These are phyloP conservation scores for Dasysyrphus tricinctus DNA, from an alignment of 2,888 invertebrate species.

Conservation along the genomic window DNA sequence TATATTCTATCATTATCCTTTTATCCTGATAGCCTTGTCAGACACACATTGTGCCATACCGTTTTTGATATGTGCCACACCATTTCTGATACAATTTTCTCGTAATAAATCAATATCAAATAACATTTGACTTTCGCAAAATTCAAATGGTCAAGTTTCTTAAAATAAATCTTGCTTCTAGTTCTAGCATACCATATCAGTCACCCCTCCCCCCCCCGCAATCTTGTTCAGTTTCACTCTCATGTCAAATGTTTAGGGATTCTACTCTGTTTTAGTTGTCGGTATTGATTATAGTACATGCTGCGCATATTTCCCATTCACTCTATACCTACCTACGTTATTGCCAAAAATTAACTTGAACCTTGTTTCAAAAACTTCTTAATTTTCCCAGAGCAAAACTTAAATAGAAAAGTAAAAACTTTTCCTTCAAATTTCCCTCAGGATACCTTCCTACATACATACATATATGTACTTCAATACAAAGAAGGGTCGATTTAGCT, in stretches of 20 bases:
- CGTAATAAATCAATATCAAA: not conserved
- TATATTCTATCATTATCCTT: too few relatives aligned
- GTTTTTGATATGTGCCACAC: not conserved
- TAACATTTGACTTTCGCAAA: not conserved
- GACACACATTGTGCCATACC: too few relatives aligned
- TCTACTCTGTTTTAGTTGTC: slow-evolving; percentile 58
- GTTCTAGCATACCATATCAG: not conserved
- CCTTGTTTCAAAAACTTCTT: slow-evolving; percentile 25
- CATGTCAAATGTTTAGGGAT: slow-evolving; percentile 49
- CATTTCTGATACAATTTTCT: not conserved
- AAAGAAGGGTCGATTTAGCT: not conserved
- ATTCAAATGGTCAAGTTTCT: not conserved
- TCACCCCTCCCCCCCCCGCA: not conserved
- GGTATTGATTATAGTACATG: slow-evolving; percentile 53
- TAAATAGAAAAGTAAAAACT: slow-evolving; percentile 16
- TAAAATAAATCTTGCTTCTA: too few relatives aligned
- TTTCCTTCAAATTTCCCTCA: slow-evolving; percentile 17
- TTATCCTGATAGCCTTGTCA: too few relatives aligned
- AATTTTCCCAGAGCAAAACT: slow-evolving; percentile 32
- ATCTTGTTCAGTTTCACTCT: slow-evolving; percentile 11
- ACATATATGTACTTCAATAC: not conserved
- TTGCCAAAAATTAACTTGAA: slow-evolving; percentile 17
- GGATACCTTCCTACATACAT: not conserved
- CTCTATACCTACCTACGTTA: not conserved
- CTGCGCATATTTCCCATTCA: slow-evolving; percentile 42